Evolutionary conservation across 1,140 invertebrate genomes (phyloP), one percentile per base, ranked within the genome.

Genomic region (Camponotus floridanus): DNA sequence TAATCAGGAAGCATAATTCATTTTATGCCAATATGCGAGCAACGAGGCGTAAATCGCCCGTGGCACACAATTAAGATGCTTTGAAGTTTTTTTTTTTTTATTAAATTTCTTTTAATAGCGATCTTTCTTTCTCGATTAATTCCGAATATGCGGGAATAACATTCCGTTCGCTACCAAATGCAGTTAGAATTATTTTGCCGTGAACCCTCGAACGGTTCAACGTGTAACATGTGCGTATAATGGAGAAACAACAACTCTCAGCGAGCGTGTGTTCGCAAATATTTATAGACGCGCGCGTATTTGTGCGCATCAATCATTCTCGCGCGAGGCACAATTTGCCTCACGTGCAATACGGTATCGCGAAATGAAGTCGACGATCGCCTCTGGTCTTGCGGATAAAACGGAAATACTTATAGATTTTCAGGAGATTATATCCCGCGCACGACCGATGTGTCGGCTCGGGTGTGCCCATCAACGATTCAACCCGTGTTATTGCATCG

Each of bases 331-430:
- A 33, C 39, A 33, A 42, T 73, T 71, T n/a, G 48, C 76, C 21
- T 42, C 64, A 7, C 48, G 76, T 55, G 76, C 76, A 51, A 78
- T 78, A 78, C 26, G 42, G 78, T 57, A 48, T 73, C 67, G 31
- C 36, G 68, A 73, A 45, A 81, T 42, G 68, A 73, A 45, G 55
- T 26, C 31, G 68, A 55, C 26, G 39, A 74, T 74, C 1, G 11
- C 68, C 57, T 26, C 39, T 31, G 79, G 68, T 74, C 79, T 45
- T 36, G 65, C 70, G 59, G 42, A 45, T 9, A 61, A 62, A 74
- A 62, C 55, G 13, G 39, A 83, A 73, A 83, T 73, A 73, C 73
- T 73, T 81, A 83, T 74, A 74, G 26, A 73, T 74, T 83, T 83
- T 36, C 36, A 57, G 18, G 36, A 81, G 51, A 83, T 71, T 83